Percentiles rank a stretch among this genome's conserved stretches.
Evolutionary conservation across 2,888 invertebrate species (phyloP).

Genomic region (Myopa tessellatipennis): DNA sequence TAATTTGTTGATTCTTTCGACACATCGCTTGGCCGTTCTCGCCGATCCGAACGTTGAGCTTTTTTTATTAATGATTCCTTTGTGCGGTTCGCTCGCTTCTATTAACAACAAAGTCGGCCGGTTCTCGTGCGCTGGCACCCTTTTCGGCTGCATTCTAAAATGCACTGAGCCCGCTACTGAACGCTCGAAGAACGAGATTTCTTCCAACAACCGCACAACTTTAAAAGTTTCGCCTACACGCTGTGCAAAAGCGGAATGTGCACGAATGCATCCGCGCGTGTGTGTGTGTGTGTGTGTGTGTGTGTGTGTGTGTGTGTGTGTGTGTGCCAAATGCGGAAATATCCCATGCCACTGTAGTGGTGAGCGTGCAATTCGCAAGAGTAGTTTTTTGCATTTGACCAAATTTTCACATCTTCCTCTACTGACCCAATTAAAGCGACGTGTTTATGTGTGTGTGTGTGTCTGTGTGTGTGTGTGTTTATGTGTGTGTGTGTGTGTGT

Average conservation of each 20-base stretch:
- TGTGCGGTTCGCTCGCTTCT: neutral
- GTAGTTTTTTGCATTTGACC: constrained; percentile 21
- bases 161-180: constrained; percentile 55
- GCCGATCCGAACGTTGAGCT: neutral
- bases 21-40: neutral
- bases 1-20: constrained; percentile 14
- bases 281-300: constrained; percentile 8
- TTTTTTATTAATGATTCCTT: constrained; percentile 6
- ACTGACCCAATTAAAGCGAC: constrained; percentile 61
- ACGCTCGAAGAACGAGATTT: constrained; percentile 37
- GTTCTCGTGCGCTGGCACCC: constrained; percentile 47
- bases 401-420: constrained; percentile 51
- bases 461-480: constrained; percentile 45
- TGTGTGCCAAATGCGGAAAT: constrained; percentile 15
- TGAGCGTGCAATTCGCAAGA: constrained; percentile 22
- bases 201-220: constrained; percentile 41
- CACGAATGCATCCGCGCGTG: neutral
- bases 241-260: neutral
- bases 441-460: constrained; percentile 40
- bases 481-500: constrained; percentile 46
- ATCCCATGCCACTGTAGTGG: neutral
- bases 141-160: constrained; percentile 57
- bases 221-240: constrained; percentile 18
- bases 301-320: neutral
- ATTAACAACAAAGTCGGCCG: neutral